Base-by-base conservation (phyloP, 2,888 invertebrate species). In the Tubulanus polymorphus region DNA sequence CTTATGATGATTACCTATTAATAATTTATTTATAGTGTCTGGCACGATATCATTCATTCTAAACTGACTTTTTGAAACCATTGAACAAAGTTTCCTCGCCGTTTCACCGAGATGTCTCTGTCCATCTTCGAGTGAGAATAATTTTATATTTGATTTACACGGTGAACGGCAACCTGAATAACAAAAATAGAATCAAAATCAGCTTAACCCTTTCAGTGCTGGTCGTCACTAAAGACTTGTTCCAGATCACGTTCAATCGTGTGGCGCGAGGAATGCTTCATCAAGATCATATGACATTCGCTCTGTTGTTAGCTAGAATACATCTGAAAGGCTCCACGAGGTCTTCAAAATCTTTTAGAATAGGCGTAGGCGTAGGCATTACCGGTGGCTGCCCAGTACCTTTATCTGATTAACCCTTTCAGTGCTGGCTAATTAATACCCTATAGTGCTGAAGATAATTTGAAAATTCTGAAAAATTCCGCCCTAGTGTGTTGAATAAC, bases 221-320 rank as follows among this genome's bases (percentile, higher is more conserved):
- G n/a, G n/a, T 90, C 56, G 91, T 99, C 60, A 97, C 95, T 0
- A 88, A 88, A 60, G 93, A 96, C 74, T 81, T 99, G 45, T 99
- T 97, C 83, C 87, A 90, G 71, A 86, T 90, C 63, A 93, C 93
- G 65, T 99, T 93, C 80, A 92, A 93, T 77, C 86, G 97, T 54
- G 93, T 99, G 1, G 94, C 96, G 0, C 85, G 95, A 56, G 97
- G 99, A 59, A 99, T 99, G 96, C 81, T 99, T 35, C 96, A 99
- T 81, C 89, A 91, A 8, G 99, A 99, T 80, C 86, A 95, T 37
- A 84, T 97, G 10, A 93, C 95, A 0, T 93, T 99, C 76, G 94
- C 96, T 1, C 83, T 99, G 56, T 84, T 99, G n/a, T 84, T 99
- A 63, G 91, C 95, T 78, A 88, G 94, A 71, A 99, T 99, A 63